A percentile compares a stretch with the other conserved stretches of the same genome.
Conservation (phyloP, 35 echinoderm and acorn worm genomes). For the Stichopus chloronotus region DNA sequence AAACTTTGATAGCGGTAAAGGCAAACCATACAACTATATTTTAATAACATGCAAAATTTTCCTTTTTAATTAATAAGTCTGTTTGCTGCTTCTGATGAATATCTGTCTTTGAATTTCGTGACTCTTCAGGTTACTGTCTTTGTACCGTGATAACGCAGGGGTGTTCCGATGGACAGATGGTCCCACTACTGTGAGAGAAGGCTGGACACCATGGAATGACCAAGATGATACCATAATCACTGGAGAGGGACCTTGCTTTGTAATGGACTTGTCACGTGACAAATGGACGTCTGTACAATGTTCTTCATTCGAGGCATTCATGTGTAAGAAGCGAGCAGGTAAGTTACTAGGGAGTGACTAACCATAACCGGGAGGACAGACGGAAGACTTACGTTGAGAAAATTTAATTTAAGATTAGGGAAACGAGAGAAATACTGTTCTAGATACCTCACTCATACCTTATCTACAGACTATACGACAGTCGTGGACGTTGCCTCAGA, state of each 20-base stretch:
- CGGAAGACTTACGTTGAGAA: too few relatives aligned
- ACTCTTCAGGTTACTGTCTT: slow-evolving; percentile 8
- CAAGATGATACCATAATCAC: not conserved
- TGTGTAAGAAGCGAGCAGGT: slow-evolving; percentile 30
- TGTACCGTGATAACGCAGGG: not conserved
- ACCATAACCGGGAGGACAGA: not conserved
- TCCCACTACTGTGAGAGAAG: not conserved
- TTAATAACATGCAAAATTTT: too few relatives aligned
- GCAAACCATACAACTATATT: too few relatives aligned
- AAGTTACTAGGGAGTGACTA: not conserved
- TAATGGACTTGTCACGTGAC: not conserved
- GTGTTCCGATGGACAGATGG: not conserved
- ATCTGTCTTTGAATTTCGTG: too few relatives aligned
- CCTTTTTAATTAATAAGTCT: too few relatives aligned
- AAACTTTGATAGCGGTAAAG: too few relatives aligned
- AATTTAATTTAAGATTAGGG: too few relatives aligned
- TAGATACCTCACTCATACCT: too few relatives aligned
- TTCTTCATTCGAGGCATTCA: slow-evolving; percentile 5
- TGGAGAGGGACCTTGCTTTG: slow-evolving; percentile 21
- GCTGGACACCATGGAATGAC: slow-evolving; percentile 5
- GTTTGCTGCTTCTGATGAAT: too few relatives aligned
- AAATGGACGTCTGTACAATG: slow-evolving; percentile 12
- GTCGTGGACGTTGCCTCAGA: too few relatives aligned
- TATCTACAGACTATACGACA: too few relatives aligned
- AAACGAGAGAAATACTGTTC: too few relatives aligned